Evolutionary conservation across 2,888 invertebrate species (phyloP).

Genomic region (Campoplex capitator): DNA sequence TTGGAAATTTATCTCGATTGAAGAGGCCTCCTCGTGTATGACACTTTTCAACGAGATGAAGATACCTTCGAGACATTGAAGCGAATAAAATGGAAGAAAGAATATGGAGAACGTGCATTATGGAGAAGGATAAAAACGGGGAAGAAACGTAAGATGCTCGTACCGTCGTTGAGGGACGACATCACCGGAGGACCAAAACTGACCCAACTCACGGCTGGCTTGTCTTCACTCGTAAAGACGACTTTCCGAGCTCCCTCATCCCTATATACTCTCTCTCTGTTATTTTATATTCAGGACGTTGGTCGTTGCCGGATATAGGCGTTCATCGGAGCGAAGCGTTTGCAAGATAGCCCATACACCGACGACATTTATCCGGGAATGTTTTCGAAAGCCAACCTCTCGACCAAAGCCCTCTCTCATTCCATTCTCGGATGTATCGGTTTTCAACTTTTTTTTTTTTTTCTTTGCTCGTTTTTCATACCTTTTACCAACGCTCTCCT

Average conservation of each 20-base stretch:
- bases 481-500: background rate
- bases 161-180: conserved; percentile 23
- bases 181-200: conserved; percentile 40
- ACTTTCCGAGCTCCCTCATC: background rate
- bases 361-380: conserved; percentile 67
- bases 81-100: background rate
- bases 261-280: conserved; percentile 23
- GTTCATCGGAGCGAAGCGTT: conserved; percentile 62
- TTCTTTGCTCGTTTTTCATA: conserved; percentile 19
- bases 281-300: conserved; percentile 69
- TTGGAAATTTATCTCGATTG: conserved; percentile 57
- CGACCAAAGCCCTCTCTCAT: conserved; percentile 43
- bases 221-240: conserved; percentile 48
- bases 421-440: conserved; percentile 56
- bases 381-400: conserved; percentile 61
- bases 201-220: conserved; percentile 48
- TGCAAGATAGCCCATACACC: conserved; percentile 54
- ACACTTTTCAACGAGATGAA: conserved; percentile 21
- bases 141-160: conserved; percentile 15
- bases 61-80: conserved; percentile 13
- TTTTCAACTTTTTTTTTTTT: conserved; percentile 40
- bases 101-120: background rate
- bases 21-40: conserved; percentile 29
- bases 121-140: background rate
- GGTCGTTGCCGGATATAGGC: conserved; percentile 68